Percentiles rank a stretch among this genome's conserved stretches.
These are phyloP conservation scores for Pygoscelis adeliae DNA, from an alignment of 2,113 vertebrate genomes.

Conservation along the genomic window DNA sequence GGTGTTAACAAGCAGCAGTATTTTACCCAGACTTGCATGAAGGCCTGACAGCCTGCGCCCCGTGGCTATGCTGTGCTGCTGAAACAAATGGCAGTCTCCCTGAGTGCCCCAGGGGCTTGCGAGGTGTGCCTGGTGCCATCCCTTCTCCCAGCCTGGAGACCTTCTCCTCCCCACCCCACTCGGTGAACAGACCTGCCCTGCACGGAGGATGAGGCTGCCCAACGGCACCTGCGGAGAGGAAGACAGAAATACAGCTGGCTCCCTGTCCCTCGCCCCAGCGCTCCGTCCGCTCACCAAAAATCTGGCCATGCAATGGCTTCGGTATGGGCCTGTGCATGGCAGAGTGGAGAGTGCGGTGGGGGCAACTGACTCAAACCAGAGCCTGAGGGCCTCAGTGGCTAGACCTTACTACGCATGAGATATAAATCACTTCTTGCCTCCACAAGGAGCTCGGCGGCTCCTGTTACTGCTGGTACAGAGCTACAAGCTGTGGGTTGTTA, in stretches of 20 bases:
- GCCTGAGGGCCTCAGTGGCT: not conserved
- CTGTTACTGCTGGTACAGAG: not conserved
- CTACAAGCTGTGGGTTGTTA: not conserved
- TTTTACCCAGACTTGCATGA: not conserved
- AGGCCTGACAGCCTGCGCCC: not conserved
- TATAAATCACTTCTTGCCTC: not conserved
- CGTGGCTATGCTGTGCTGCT: not conserved
- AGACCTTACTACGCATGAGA: not conserved
- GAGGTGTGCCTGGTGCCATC: not conserved
- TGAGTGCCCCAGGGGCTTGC: rapidly evolving
- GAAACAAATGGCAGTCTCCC: not conserved
- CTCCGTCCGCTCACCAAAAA: rapidly evolving
- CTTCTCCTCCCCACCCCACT: not conserved
- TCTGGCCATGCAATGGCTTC: rapidly evolving
- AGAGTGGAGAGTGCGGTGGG: not conserved
- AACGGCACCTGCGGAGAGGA: not conserved
- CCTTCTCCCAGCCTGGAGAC: not conserved
- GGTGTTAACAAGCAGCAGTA: not conserved
- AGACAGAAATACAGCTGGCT: not conserved
- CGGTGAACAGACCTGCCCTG: not conserved
- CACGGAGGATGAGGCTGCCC: not conserved
- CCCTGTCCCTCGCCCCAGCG: not conserved
- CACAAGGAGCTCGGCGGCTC: not conserved
- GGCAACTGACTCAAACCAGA: not conserved
- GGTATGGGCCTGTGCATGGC: not conserved